Base-by-base conservation (phyloP, 2,113 vertebrate genomes). In the Pionites leucogaster region DNA sequence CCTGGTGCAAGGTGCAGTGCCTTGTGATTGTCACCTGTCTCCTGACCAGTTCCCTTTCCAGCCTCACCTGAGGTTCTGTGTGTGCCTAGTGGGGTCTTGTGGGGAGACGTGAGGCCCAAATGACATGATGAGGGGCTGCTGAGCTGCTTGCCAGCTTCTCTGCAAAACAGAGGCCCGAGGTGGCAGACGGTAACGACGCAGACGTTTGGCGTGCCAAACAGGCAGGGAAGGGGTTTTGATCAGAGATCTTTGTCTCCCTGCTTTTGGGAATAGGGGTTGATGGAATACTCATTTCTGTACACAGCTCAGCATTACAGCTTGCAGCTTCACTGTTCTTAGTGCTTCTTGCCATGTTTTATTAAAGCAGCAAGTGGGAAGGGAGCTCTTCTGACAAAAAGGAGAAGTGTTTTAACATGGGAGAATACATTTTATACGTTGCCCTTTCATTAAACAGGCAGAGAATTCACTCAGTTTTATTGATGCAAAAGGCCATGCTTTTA, bases 1-100 rank as follows among this genome's bases (percentile, higher is more conserved):
- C 5, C 13, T 1, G 1, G 1, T 0, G 2, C 25, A 23, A 63
- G 29, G 6, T 20, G 23, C 24, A 44, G 33, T 1, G 13, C 17
- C 27, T 8, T 24, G 44, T 37, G 75, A 49, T 7, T 1, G 1
- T n/a, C 5, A 1, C 8, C 35, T 41, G 50, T 17, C 39, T 27
- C 22, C 33, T 35, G 22, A 59, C 44, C 39, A 17, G 62, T 33
- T 13, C 41, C 31, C 14, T 46, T 17, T 11, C 17, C 0, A 0
- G 3, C 22, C 59, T 83, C 39, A 17, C 29, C 24, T 46, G 29
- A 0, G 3, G n/a, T 37, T 47, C 63, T 17, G 10, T 6, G 9
- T 2, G 1, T 11, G 28, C 24, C 35, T 29, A 78, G 9, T 17
- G 20, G 24, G 64, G 19, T 10, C 55, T 64, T 57, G 4, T 14